Evolutionary conservation across 2,888 invertebrate genomes (phyloP).

Genomic region (Atherix ibis): DNA sequence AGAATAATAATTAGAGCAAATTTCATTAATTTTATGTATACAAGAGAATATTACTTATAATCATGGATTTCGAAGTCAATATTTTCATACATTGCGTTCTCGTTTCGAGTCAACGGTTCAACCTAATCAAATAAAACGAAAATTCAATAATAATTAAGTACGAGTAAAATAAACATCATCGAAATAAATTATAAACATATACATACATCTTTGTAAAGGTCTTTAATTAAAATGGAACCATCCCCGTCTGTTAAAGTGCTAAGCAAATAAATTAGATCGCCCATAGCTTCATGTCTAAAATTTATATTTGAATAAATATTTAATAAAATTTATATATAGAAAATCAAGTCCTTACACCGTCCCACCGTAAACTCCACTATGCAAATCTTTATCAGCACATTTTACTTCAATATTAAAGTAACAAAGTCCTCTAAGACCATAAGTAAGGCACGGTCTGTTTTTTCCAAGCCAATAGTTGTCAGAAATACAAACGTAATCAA

Average conservation of each 20-base stretch:
- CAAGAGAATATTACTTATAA: conserved; percentile 57
- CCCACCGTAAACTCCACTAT: conserved; percentile 93
- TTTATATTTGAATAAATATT: background rate
- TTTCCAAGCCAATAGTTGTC: conserved; percentile 99
- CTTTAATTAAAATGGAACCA: conserved; percentile 72
- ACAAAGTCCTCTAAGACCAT: conserved; percentile 84
- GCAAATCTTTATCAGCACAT: conserved; percentile 82
- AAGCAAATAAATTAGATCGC: conserved; percentile 77
- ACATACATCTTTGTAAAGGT: conserved; percentile 65
- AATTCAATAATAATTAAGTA: background rate
- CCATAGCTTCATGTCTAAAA: conserved; percentile 65
- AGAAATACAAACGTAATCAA: conserved; percentile 93
- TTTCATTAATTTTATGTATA: background rate
- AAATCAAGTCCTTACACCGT: conserved; percentile 50
- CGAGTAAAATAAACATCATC: background rate
- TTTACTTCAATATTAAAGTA: conserved; percentile 81
- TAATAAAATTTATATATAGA: conserved; percentile 8
- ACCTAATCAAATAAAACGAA: conserved; percentile 37
- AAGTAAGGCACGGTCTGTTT: conserved; percentile 92
- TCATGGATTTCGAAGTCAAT: conserved; percentile 76
- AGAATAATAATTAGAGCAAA: background rate
- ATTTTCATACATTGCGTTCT: conserved; percentile 49
- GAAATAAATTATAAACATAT: background rate
- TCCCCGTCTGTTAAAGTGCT: conserved; percentile 69
- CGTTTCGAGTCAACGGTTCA: conserved; percentile 44